Evolutionary conservation across 2,113 vertebrate species (phyloP).

Genomic region (Zingel zingel): DNA sequence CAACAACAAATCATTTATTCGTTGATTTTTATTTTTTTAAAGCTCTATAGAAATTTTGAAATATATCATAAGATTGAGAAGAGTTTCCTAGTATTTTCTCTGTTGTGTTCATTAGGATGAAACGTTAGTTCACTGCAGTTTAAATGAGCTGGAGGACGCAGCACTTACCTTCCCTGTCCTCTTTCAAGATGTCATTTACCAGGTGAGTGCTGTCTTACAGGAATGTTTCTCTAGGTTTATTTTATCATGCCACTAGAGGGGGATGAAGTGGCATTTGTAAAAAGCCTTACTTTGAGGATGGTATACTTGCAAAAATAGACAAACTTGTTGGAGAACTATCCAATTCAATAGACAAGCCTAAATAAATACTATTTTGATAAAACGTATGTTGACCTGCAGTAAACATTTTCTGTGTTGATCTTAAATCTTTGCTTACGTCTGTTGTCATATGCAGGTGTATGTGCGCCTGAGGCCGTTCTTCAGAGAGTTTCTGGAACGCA

Average conservation of each 20-base stretch:
- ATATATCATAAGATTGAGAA: not conserved
- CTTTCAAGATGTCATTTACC: slow-evolving; percentile 99
- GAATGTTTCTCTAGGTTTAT: not conserved
- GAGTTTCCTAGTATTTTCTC: not conserved
- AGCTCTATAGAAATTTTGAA: not conserved
- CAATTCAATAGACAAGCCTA: not conserved
- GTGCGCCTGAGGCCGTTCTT: slow-evolving; percentile 98
- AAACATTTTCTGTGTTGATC: not conserved
- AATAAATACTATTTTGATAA: not conserved
- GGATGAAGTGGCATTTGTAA: not conserved
- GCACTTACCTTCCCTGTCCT: slow-evolving; percentile 98
- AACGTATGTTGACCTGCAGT: not conserved
- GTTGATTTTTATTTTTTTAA: not conserved
- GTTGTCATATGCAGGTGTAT: slow-evolving; percentile 88
- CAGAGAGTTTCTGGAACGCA: slow-evolving; percentile 97
- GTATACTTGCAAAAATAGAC: not conserved
- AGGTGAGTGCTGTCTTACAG: slow-evolving; percentile 82
- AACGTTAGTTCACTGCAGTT: slow-evolving; percentile 98
- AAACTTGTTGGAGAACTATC: not conserved
- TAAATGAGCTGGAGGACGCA: slow-evolving; percentile 98
- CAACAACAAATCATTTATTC: not conserved
- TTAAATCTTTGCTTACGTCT: slow-evolving; percentile 9
- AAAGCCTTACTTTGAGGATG: not conserved
- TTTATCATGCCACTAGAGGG: slow-evolving; percentile 63
- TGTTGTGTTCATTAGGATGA: slow-evolving; percentile 88